phyloP scores from a whole-genome alignment of 1,140 invertebrate species.

The Campoletis sonorensis region DNA sequence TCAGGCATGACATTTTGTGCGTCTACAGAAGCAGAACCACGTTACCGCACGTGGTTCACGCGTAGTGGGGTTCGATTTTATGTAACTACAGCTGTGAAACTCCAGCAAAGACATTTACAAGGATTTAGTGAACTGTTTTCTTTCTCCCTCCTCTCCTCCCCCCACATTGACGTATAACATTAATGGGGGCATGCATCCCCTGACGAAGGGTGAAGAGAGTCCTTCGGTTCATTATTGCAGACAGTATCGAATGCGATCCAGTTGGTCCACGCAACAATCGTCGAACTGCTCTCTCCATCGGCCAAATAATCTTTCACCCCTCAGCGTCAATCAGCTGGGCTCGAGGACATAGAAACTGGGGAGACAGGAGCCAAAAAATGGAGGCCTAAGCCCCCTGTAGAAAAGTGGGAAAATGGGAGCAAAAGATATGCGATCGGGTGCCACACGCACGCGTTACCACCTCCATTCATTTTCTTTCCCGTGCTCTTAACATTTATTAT shows the following conservation, averaged over 20 bases:
- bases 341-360: not conserved
- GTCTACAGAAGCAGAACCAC: not conserved
- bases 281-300: not conserved
- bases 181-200: not conserved
- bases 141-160: too few relatives aligned
- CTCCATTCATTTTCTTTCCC: constrained; percentile 9
- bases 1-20: not conserved
- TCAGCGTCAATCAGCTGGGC: constrained; percentile 51
- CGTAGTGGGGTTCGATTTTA: not conserved
- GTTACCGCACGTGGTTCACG: not conserved
- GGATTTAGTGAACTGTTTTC: not conserved
- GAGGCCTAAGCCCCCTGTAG: not conserved
- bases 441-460: constrained; percentile 19
- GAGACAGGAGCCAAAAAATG: constrained; percentile 5
- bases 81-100: constrained; percentile 23
- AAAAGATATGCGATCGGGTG: constrained; percentile 9
- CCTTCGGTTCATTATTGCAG: not conserved
- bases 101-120: not conserved
- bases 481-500: not conserved
- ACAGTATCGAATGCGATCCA: constrained; percentile 15
- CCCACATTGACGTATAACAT: not conserved
- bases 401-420: constrained; percentile 4
- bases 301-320: constrained; percentile 34
- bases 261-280: not conserved
- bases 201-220: constrained; percentile 22